Percentiles rank a stretch among this genome's conserved stretches.
These are phyloP conservation scores for Proctacanthus coquilletti DNA, from an alignment of 1,140 invertebrate genomes.

Conservation along the genomic window DNA sequence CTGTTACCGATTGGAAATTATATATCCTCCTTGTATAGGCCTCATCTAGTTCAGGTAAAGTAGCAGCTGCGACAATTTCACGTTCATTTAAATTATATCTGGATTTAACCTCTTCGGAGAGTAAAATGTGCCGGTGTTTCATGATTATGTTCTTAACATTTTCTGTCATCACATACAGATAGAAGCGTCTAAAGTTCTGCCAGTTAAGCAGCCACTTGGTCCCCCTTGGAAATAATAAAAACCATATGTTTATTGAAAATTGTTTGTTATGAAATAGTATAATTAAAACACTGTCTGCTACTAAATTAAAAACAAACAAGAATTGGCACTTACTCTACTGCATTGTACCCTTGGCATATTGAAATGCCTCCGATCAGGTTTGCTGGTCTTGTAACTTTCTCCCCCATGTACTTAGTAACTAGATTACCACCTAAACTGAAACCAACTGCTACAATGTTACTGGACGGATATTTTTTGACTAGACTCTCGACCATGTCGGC, in stretches of 20 bases:
- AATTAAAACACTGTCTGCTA: too few relatives aligned
- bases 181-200: conserved; percentile 74
- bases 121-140: conserved; percentile 55
- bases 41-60: conserved; percentile 73
- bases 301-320: too few relatives aligned
- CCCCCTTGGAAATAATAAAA: conserved; percentile 34
- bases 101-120: conserved; percentile 57
- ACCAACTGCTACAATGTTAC: conserved; percentile 66
- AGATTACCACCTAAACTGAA: conserved; percentile 85
- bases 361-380: conserved; percentile 76
- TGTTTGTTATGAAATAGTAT: too few relatives aligned
- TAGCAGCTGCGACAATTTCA: conserved; percentile 68
- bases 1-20: conserved; percentile 58
- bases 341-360: conserved; percentile 84
- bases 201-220: conserved; percentile 66
- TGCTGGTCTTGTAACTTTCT: conserved; percentile 41
- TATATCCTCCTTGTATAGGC: conserved; percentile 66
- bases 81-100: conserved; percentile 54
- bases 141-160: conserved; percentile 75
- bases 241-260: too few relatives aligned
- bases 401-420: conserved; percentile 77
- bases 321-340: conserved; percentile 54
- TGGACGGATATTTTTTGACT: conserved; percentile 51
- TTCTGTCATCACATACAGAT: conserved; percentile 85
- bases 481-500: conserved; percentile 62